Base-by-base conservation (phyloP, 1,140 invertebrate species). In the Oryctes rhinoceros region DNA sequence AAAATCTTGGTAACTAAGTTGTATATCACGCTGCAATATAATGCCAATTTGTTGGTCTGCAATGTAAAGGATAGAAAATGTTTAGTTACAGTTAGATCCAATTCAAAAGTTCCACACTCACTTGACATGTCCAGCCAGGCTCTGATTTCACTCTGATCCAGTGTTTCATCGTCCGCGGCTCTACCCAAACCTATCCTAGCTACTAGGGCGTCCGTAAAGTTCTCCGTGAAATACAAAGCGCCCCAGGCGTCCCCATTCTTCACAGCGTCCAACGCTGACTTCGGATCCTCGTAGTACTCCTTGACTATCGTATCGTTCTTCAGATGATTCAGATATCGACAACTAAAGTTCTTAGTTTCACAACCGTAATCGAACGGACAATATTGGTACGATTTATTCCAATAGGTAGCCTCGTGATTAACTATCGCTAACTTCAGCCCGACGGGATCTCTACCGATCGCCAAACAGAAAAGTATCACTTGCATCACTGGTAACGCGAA, bases 391-490 rank as follows among this genome's bases (percentile, higher is more conserved):
- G 88, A 86, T 71, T 88, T 87, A 81, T 90, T 90, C 82, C 90
- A 91, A 44, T 87, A 89, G 79, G 90, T 90, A 83, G 93, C 88
- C 88, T 98, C 96, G 80, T 95, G 89, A 89, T 98, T 97, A 48
- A 98, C 94, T 71, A 98, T 91, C 0, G 94, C 96, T 76, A 99
- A 87, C 80, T 92, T 92, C 3, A 99, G 89, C 20, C 94, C 93
- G 53, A 92, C 91, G 0, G 97, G 97, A 85, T 97, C 95, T 81
- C 95, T 93, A 15, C 97, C 97, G 82, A 99, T 97, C 30, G 97
- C 96, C 74, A 98, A 86, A 88, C 97, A 99, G 89, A 99, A 99
- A 6, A 99, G 89, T 37, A 98, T 91, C 81, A 98, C 97, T 91
- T 99, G 96, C 78, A 96, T 93, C 0, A 97, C 93, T 0, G 97